Evolutionary conservation across 2,113 vertebrate species (phyloP).

Genomic region (Holacanthus passer): DNA sequence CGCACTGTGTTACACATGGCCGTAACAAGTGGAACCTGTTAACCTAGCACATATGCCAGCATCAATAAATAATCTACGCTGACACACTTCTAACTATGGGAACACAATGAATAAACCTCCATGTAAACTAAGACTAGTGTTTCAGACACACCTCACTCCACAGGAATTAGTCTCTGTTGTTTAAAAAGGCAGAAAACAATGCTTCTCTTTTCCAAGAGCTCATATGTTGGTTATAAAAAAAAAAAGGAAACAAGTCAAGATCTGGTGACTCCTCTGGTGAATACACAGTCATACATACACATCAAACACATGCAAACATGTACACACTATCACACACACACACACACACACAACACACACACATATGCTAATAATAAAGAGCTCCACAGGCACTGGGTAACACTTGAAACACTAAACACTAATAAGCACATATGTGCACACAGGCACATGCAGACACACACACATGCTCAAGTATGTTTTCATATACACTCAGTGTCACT

Average conservation of each 20-base stretch:
- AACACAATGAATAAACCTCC: constrained; percentile 59
- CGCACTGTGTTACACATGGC: constrained; percentile 43
- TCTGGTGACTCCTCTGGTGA: constrained; percentile 66
- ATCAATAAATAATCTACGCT: constrained; percentile 56
- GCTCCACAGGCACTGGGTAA: constrained; percentile 74
- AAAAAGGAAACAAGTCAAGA: constrained; percentile 70
- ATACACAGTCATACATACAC: constrained; percentile 59
- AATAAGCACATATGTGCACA: constrained; percentile 76
- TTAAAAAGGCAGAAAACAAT: constrained; percentile 68
- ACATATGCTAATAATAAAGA: constrained; percentile 83
- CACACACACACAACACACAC: constrained; percentile 68
- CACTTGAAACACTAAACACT: constrained; percentile 76
- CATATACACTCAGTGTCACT: constrained; percentile 62
- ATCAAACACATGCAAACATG: constrained; percentile 71
- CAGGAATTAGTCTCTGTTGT: constrained; percentile 46
- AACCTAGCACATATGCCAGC: constrained; percentile 68
- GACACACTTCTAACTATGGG: constrained; percentile 47
- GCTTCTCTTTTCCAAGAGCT: constrained; percentile 59
- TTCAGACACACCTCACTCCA: constrained; percentile 65
- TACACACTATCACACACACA: constrained; percentile 72
- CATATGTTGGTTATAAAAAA: constrained; percentile 66
- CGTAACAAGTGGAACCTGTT: constrained; percentile 82
- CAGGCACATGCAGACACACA: constrained; percentile 48
- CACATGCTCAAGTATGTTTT: constrained; percentile 63
- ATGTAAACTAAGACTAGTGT: constrained; percentile 53